Evolutionary conservation across 2,888 invertebrate genomes (phyloP).

Genomic region (Standfussiana lucernea): DNA sequence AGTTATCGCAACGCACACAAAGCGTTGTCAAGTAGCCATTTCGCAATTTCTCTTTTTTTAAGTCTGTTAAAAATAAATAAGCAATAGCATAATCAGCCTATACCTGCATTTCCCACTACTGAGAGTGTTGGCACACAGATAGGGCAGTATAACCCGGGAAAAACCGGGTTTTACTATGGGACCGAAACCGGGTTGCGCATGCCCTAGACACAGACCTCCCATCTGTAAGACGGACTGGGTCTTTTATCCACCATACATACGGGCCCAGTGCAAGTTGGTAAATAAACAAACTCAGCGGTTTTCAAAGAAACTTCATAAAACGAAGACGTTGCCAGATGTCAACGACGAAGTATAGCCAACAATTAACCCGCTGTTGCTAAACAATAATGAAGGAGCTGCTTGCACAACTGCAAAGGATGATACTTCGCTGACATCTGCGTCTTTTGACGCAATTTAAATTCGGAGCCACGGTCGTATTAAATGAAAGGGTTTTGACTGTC

Average conservation of each 20-base stretch:
- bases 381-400: constrained; percentile 31
- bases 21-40: too few species aligned
- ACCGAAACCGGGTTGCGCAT: too few species aligned
- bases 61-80: too few species aligned
- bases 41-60: too few species aligned
- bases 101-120: not conserved
- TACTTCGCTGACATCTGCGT: constrained; percentile 14
- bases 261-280: not conserved
- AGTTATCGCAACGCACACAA: too few species aligned
- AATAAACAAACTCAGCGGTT: not conserved
- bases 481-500: constrained; percentile 40
- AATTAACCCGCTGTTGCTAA: constrained; percentile 44
- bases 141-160: too few species aligned
- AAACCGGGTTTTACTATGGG: too few species aligned
- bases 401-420: constrained; percentile 38
- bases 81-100: not conserved
- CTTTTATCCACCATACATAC: not conserved
- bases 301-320: not conserved
- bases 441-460: constrained; percentile 32
- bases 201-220: not conserved
- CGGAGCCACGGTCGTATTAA: constrained; percentile 14
- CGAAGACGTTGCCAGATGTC: constrained; percentile 19
- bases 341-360: constrained; percentile 9
- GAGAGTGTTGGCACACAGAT: too few species aligned
- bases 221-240: not conserved